Percentiles rank a stretch among this genome's conserved stretches.
These are phyloP conservation scores for Cartodere bifasciata DNA, from an alignment of 2,888 invertebrate species.

Conservation along the genomic window DNA sequence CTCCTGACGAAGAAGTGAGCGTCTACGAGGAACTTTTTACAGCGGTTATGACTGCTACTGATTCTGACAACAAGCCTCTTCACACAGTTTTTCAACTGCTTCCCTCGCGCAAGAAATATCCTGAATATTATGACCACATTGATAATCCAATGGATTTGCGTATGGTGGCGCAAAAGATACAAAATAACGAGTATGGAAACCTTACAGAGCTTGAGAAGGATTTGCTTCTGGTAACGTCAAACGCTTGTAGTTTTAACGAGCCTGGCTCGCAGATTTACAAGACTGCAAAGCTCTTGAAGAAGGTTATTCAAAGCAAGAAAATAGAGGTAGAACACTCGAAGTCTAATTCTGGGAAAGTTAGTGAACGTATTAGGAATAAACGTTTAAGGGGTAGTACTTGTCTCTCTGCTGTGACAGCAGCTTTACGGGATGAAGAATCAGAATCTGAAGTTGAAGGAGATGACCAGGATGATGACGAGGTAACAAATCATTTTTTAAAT, in stretches of 20 bases:
- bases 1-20: conserved; percentile 60
- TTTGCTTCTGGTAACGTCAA: conserved; percentile 78
- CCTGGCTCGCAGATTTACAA: conserved; percentile 94
- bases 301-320: conserved; percentile 58
- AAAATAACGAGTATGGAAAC: conserved; percentile 64
- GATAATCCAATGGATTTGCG: conserved; percentile 91
- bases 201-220: conserved; percentile 82
- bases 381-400: conserved; percentile 39
- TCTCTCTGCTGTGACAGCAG: conserved; percentile 47
- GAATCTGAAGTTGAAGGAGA: conserved; percentile 48
- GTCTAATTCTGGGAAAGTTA: conserved; percentile 47
- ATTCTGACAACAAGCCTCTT: conserved; percentile 68
- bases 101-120: conserved; percentile 85
- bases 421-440: conserved; percentile 49
- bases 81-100: conserved; percentile 82
- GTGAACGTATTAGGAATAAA: conserved; percentile 56
- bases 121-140: conserved; percentile 90
- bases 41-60: conserved; percentile 76
- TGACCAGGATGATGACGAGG: conserved; percentile 33
- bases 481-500: conserved; percentile 21
- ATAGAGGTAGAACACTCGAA: conserved; percentile 62
- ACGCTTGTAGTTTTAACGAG: conserved; percentile 93
- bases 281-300: conserved; percentile 81
- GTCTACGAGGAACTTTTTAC: conserved; percentile 83
- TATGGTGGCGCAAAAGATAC: conserved; percentile 83